These are phyloP conservation scores for Porites lutea DNA, from an alignment of 64 coral and sea anemone species.

Conservation along the genomic window DNA sequence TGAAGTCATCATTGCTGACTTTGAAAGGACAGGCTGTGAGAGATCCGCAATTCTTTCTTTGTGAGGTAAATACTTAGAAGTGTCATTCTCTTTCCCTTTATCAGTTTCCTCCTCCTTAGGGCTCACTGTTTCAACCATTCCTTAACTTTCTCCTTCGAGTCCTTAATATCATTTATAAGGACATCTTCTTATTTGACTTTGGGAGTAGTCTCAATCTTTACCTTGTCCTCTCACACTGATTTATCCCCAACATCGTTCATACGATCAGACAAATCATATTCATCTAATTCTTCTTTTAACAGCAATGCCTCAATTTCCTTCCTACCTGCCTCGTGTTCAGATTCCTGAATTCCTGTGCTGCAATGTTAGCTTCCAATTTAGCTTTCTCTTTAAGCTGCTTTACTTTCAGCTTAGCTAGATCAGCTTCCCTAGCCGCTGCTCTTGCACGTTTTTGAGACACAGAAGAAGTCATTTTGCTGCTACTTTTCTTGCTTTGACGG, in stretches of 20 bases:
- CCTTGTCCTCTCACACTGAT: not conserved
- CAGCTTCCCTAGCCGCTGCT: not conserved
- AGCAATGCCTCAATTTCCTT: not conserved
- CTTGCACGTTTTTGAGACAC: not conserved
- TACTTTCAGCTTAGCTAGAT: slow-evolving; percentile 16
- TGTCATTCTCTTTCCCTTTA: not conserved
- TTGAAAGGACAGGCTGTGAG: not conserved
- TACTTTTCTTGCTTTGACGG: not conserved
- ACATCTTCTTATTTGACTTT: not conserved
- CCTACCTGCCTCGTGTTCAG: not conserved
- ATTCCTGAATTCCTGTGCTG: not conserved
- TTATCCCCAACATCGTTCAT: not conserved
- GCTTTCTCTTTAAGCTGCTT: slow-evolving; percentile 6
- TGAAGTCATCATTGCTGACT: not conserved
- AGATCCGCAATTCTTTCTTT: not conserved
- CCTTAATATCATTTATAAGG: not conserved
- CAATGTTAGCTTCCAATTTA: not conserved
- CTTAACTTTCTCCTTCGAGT: not conserved
- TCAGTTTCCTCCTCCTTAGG: not conserved
- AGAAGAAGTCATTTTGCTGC: not conserved
- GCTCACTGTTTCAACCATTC: not conserved
- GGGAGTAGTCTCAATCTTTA: not conserved
- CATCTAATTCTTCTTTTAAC: not conserved
- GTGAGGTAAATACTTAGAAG: not conserved
- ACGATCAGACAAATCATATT: not conserved